Base-by-base conservation (phyloP, 1,140 invertebrate genomes). In the Sarcophaga bullata region DNA sequence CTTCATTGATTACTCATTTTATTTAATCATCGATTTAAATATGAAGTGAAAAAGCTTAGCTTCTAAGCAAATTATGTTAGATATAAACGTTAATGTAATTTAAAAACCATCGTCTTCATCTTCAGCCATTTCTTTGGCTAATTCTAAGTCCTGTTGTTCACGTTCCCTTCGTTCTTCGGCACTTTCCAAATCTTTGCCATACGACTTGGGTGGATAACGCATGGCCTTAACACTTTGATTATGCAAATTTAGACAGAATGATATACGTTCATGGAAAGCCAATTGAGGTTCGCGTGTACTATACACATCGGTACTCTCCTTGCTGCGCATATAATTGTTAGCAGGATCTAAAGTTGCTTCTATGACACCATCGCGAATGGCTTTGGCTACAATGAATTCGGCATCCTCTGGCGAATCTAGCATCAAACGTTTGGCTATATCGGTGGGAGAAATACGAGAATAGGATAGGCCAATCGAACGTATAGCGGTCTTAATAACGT, bases 401-500 rank as follows among this genome's bases (percentile, higher is more conserved):
- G 98, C 98, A 93, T 99, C 98, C 88, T 98, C 97, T 5, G 97
- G 95, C 10, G 96, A 98, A 88, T 98, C 98, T 17, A 99, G 91
- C 11, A 96, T 95, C 37, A 99, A 91, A 88, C 99, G 99, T 83
- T 94, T 93, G 9, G 98, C 98, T 86, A 99, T 98, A 91, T 99
- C 98, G 82, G 94, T 93, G 0, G 99, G 95, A 10, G 97, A 98
- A 85, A 99, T 99, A 78, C 97, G 93, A 0, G 98, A 99, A 91
- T 99, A 99, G 0, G 98, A 98, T 1, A 98, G 90, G 13, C 97
- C 98, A 90, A 99, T 99, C 82, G 97, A 97, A 62, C 98, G 93
- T 73, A 99, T 97, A 0, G 98, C 98, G 8, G 98, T 99, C 91
- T 99, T 99, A 87, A 99, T 99, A 3, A 99, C 99, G 92, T 99